Conservation (phyloP, 1,140 invertebrate genomes). For the Venturia canescens region DNA sequence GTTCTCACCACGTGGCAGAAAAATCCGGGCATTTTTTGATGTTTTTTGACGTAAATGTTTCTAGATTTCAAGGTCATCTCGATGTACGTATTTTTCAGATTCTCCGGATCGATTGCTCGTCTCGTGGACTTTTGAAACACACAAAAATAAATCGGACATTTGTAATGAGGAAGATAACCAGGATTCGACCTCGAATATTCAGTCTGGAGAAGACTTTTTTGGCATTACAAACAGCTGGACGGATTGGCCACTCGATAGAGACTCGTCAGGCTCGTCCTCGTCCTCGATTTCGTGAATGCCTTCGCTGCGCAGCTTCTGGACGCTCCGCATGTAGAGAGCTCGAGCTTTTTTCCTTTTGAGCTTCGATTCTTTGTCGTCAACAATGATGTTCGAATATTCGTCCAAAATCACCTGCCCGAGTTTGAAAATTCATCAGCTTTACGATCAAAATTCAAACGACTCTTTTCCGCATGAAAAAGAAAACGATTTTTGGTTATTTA, state of each 20-base stretch:
- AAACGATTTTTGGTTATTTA: too few species aligned
- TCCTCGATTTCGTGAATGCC: neutral
- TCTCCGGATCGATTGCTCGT: constrained; percentile 34
- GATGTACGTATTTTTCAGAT: constrained; percentile 58
- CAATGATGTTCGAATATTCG: constrained; percentile 61
- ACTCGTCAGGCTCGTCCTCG: constrained; percentile 49
- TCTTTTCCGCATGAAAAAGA: too few species aligned
- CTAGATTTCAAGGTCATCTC: constrained; percentile 61
- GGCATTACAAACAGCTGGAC: constrained; percentile 41
- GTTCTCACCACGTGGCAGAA: constrained; percentile 59
- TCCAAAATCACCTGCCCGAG: constrained; percentile 60
- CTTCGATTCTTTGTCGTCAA: constrained; percentile 57
- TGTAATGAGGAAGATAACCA: neutral
- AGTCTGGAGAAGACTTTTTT: neutral
- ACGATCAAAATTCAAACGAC: too few species aligned
- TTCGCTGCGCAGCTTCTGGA: neutral
- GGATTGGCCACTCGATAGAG: constrained; percentile 57
- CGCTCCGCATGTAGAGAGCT: constrained; percentile 45
- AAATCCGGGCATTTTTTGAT: constrained; percentile 63
- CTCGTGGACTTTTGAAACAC: constrained; percentile 1
- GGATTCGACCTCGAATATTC: neutral
- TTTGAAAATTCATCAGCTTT: neutral
- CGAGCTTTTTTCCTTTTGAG: constrained; percentile 50
- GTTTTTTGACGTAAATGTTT: constrained; percentile 60
- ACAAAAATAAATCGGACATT: neutral